Evolutionary conservation across 2,797 vertebrate genomes (phyloP), one percentile per base, ranked within the genome.

Genomic region (Spheniscus humboldti): DNA sequence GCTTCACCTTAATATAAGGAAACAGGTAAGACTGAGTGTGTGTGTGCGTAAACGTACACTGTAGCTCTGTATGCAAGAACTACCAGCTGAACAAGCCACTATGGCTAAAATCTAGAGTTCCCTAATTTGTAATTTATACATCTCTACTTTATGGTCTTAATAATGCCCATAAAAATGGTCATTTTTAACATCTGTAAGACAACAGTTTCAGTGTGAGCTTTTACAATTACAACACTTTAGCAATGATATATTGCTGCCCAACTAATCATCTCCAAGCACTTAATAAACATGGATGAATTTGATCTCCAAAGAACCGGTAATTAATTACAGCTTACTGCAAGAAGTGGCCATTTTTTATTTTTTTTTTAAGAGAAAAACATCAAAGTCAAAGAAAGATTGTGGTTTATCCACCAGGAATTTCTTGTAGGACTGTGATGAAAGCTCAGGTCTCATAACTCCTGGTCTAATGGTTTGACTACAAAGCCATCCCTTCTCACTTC

Each of bases 331-430:
- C 33, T 80, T 71, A 63, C 39, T 82, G 39, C 63, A 91, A 87
- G 63, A 79, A 94, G 37, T 41, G 56, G 13, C n/a, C 17, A 5
- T 91, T 91, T 86, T 30, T 59, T 13, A 13, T 63, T 62, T 53
- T 60, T 52, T 50, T 66, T 75, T 91, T 43, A 10, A 55, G 85
- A 67, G 80, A 23, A 90, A 89, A 91, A 78, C 47, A 57, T 85
- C 71, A 83, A 94, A 94, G 60, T 63, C 27, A 66, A 69, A 88
- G 60, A 76, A n/a, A 78, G 39, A 53, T 18, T 83, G 83, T 86
- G 48, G 25, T 87, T 95, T 87, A 56, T 85, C 53, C 90, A 60
- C 87, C 95, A 66, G 43, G 45, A 94, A 57, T 93, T 91, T 81
- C 41, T 77, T 74, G 50, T 66, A 91, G 91, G 78, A 48, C 48